Conservation (phyloP, 2,113 vertebrate genomes). For the Rhinolophus sinicus region DNA sequence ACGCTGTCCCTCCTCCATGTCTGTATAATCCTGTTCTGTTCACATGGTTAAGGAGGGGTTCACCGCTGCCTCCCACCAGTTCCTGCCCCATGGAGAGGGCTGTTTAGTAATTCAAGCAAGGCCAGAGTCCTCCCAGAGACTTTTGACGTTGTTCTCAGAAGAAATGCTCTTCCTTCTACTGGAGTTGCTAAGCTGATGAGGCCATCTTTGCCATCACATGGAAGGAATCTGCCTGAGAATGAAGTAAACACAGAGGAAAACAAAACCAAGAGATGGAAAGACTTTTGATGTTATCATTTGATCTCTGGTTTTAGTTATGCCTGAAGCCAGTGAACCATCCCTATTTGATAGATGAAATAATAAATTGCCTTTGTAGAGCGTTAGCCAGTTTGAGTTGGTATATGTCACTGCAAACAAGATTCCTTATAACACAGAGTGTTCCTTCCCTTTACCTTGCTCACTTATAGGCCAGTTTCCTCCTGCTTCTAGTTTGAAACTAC, state of each 20-base stretch:
- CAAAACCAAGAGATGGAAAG: neutral
- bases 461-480: neutral
- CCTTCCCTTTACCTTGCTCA: neutral
- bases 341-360: neutral
- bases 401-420: neutral
- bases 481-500: neutral
- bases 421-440: neutral
- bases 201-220: neutral
- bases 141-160: neutral
- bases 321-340: neutral
- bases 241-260: neutral
- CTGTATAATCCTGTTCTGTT: neutral
- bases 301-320: neutral
- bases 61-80: neutral
- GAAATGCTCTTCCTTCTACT: neutral
- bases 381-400: neutral
- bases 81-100: neutral
- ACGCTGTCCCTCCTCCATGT: neutral
- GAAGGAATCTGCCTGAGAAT: neutral
- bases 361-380: neutral
- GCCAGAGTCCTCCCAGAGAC: neutral
- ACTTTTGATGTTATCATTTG: neutral
- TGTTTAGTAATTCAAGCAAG: neutral
- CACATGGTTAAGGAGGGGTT: neutral
- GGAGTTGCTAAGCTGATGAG: neutral